A percentile compares a stretch with the other conserved stretches of the same genome.
These are phyloP conservation scores for Coecobrya sp. DNA, from an alignment of 2,888 invertebrate genomes.

Conservation along the genomic window DNA sequence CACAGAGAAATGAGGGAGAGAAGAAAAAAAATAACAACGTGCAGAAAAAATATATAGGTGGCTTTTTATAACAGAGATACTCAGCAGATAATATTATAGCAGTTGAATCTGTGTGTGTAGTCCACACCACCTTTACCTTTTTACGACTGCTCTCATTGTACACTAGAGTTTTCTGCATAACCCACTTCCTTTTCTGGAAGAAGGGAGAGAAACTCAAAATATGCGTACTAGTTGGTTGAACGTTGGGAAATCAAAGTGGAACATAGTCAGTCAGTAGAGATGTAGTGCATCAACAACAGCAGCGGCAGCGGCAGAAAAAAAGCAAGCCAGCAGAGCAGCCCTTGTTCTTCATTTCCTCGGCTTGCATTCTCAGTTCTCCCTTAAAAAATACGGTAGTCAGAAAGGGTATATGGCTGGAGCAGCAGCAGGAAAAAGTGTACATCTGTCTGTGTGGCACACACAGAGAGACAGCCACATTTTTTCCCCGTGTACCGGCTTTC, in stretches of 20 bases:
- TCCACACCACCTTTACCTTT: slow-evolving; percentile 56
- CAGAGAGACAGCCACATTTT: background rate
- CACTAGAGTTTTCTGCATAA: slow-evolving; percentile 60
- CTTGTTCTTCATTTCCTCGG: background rate
- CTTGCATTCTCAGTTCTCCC: slow-evolving; percentile 40
- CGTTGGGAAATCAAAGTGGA: slow-evolving; percentile 56
- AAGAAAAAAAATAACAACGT: slow-evolving; percentile 50
- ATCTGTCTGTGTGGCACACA: background rate
- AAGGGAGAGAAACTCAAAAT: background rate
- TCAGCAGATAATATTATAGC: background rate
- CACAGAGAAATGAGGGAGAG: background rate
- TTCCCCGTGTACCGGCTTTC: slow-evolving; percentile 46
- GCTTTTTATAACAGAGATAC: no score
- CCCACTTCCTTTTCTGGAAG: background rate
- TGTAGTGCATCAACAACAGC: background rate
- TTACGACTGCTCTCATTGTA: slow-evolving; percentile 58
- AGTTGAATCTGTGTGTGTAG: slow-evolving; percentile 27
- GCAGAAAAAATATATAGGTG: slow-evolving; percentile 65
- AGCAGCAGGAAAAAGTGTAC: background rate
- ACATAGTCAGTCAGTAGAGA: slow-evolving; percentile 12
- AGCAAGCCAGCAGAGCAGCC: slow-evolving; percentile 30
- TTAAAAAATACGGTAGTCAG: slow-evolving; percentile 7
- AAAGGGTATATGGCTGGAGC: background rate
- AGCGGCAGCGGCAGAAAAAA: slow-evolving; percentile 36
- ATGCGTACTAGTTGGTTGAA: slow-evolving; percentile 4